Evolutionary conservation across 2,113 vertebrate species (phyloP).

Genomic region (Xenus cinereus): DNA sequence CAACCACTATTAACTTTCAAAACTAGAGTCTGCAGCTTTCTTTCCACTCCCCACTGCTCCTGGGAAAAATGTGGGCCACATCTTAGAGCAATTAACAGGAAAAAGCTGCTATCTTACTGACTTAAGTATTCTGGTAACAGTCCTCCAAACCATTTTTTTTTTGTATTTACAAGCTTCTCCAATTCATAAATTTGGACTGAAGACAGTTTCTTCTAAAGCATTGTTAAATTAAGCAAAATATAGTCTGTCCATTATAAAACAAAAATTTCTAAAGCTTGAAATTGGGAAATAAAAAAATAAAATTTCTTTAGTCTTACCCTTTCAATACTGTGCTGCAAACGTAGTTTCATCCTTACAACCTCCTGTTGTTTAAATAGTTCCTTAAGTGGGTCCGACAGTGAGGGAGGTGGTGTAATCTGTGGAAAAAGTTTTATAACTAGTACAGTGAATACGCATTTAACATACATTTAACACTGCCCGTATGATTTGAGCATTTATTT

Average conservation of each 20-base stretch:
- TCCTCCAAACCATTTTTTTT: neutral
- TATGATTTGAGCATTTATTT: neutral
- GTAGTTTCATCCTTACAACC: conserved; percentile 95
- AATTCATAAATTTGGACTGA: neutral
- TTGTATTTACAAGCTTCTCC: neutral
- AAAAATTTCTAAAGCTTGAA: neutral
- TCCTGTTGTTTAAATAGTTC: conserved; percentile 98
- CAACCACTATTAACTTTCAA: neutral
- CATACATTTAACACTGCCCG: neutral
- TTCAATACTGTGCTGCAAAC: conserved; percentile 97
- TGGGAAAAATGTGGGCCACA: neutral
- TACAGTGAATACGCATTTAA: neutral
- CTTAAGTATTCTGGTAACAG: neutral
- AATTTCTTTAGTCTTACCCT: conserved; percentile 77
- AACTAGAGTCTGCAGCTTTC: neutral
- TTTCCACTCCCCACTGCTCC: neutral
- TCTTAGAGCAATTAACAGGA: neutral
- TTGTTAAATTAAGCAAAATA: neutral
- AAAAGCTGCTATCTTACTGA: neutral
- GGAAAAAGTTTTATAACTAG: neutral
- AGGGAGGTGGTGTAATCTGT: conserved; percentile 97
- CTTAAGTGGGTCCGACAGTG: conserved; percentile 92
- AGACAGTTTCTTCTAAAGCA: neutral
- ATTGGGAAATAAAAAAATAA: neutral
- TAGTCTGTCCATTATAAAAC: neutral